phyloP scores from a whole-genome alignment of 1,140 invertebrate genomes.

The Caenorhabditis latens region DNA sequence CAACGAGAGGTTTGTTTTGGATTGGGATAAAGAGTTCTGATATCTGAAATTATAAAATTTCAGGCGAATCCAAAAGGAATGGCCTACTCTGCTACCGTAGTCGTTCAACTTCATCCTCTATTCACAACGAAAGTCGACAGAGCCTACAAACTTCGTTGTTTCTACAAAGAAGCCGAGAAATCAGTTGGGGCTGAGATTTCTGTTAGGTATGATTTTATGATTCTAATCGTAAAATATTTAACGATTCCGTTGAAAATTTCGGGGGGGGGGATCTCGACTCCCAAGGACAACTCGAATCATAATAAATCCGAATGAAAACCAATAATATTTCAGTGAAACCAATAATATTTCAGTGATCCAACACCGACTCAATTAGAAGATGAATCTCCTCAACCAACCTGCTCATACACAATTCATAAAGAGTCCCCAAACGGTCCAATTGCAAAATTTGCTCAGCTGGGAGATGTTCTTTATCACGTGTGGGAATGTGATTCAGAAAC shows the following conservation, averaged over 20 bases:
- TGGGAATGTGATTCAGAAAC: conserved; percentile 72
- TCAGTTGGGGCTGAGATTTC: conserved; percentile 70
- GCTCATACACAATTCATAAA: conserved; percentile 74
- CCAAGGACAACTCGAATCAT: conserved; percentile 21
- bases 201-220: conserved; percentile 68
- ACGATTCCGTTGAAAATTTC: background rate
- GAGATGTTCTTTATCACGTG: conserved; percentile 74
- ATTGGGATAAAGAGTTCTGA: background rate
- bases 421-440: conserved; percentile 77
- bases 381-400: conserved; percentile 68
- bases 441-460: conserved; percentile 72
- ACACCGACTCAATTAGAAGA: conserved; percentile 62
- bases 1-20: conserved; percentile 70
- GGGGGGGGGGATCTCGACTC: too few relatives aligned
- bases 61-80: conserved; percentile 74
- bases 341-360: conserved; percentile 71
- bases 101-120: conserved; percentile 76
- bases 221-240: conserved; percentile 53
- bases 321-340: conserved; percentile 67
- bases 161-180: conserved; percentile 74
- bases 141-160: conserved; percentile 76
- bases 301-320: conserved; percentile 1
- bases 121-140: conserved; percentile 64
- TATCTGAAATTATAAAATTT: conserved; percentile 28
- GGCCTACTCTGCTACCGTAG: conserved; percentile 74